Base-by-base conservation (phyloP, 2,888 invertebrate species). In the Hypselothyrea guttata region DNA sequence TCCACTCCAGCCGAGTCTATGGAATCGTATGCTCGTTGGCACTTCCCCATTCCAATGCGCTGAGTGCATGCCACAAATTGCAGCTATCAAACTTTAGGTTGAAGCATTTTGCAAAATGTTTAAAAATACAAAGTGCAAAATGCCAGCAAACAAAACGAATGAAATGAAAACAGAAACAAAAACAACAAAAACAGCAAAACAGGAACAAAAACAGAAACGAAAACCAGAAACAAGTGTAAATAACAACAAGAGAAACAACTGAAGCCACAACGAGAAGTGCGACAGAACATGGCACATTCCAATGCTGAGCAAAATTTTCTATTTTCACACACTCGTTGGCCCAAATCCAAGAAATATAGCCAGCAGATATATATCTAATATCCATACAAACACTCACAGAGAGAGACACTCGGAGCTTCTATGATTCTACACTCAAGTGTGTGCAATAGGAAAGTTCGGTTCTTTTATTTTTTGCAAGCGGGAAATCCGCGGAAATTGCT, bases 321-420 rank as follows among this genome's bases (percentile, higher is more conserved):
- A 84, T 81, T 81, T 78, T 84, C 84, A 82, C 81, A 84, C 85
- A 86, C 82, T 73, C 54, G 75, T 81, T 81, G 81, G 86, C 81
- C 71, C 78, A 84, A 77, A 82, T 86, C 81, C 84, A 81, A 81
- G 83, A 86, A 69, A 66, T 83, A 78, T 84, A 73, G 76, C 69
- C 61, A 59, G 63, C 48, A 67, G 41, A 67, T 56, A 69, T 5
- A 33, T 11, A 55, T 34, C 52, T 37, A 52, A 54, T 48, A 65
- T 47, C 41, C 44, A 48, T 48, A 38, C 41, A 33, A 8, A 49
- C 34, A 22, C n/a, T 28, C n/a, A 47, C 22, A 8, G 8, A 18
- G 27, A 51, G 7, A 33, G 18, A 46, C 7, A 12, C 12, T 27
- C 3, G 11, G 13, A 22, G 12, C 12, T n/a, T n/a, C n/a, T n/a